Evolutionary conservation across 2,888 invertebrate species (phyloP).

Genomic region (Esperia sulphurella): DNA sequence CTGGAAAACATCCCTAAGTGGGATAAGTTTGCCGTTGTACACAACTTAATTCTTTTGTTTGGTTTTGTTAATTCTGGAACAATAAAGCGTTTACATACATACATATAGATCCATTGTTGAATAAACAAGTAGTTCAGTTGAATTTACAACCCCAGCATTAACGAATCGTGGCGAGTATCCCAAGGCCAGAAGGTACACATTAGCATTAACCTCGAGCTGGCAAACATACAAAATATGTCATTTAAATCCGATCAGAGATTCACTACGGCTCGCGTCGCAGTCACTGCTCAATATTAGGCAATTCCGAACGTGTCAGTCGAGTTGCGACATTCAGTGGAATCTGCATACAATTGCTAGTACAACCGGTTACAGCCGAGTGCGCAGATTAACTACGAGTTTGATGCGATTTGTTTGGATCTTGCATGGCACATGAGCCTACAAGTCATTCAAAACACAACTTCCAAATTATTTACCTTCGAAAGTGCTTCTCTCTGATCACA

Average conservation of each 20-base stretch:
- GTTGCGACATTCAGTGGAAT: constrained; percentile 41
- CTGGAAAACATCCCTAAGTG: too few relatives aligned
- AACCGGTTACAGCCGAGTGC: constrained; percentile 23
- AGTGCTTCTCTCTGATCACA: too few relatives aligned
- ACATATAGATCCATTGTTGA: too few relatives aligned
- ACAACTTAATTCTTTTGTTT: too few relatives aligned
- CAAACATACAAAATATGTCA: constrained; percentile 47
- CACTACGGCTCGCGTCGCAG: constrained; percentile 39
- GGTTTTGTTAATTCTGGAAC: too few relatives aligned
- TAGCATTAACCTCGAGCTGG: constrained; percentile 6
- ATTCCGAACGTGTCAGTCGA: constrained; percentile 46
- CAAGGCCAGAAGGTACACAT: constrained; percentile 3
- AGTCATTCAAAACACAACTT: too few relatives aligned
- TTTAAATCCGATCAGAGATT: constrained; percentile 44
- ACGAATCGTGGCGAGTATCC: neutral
- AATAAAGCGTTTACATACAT: too few relatives aligned
- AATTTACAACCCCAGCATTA: neutral
- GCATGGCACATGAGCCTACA: too few relatives aligned
- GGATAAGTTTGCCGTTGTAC: too few relatives aligned
- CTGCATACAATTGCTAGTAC: constrained; percentile 47
- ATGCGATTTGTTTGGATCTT: neutral
- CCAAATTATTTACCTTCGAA: too few relatives aligned
- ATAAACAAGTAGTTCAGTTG: too few relatives aligned
- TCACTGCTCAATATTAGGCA: constrained; percentile 43
- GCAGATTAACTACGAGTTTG: constrained; percentile 15